These are phyloP conservation scores for Nicator chloris DNA, from an alignment of 2,113 vertebrate genomes.

Conservation along the genomic window DNA sequence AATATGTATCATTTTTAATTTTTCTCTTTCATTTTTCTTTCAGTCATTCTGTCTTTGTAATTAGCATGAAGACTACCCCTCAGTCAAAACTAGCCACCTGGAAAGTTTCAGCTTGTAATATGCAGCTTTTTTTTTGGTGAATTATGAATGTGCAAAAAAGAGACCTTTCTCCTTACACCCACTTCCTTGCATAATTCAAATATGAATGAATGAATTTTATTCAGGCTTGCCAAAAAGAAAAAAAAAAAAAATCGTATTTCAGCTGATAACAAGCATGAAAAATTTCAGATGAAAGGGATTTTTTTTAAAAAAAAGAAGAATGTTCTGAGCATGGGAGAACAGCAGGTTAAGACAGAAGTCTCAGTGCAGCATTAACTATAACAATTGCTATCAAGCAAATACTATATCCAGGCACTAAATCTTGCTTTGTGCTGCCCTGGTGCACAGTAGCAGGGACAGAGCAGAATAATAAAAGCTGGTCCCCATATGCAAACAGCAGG, in stretches of 20 bases:
- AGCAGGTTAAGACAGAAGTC: constrained; percentile 25
- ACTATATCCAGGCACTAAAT: constrained; percentile 24
- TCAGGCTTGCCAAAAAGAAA: neutral
- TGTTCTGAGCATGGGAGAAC: neutral
- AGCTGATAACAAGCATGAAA: constrained; percentile 50
- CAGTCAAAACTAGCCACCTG: constrained; percentile 66
- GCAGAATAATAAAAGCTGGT: constrained; percentile 7
- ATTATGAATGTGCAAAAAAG: constrained; percentile 43
- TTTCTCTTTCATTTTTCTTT: constrained; percentile 50
- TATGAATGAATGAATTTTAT: constrained; percentile 57
- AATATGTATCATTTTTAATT: constrained; percentile 53
- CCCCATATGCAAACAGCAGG: constrained; percentile 46
- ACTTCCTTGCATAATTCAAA: constrained; percentile 45
- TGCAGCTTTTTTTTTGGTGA: constrained; percentile 44
- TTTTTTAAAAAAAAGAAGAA: neutral
- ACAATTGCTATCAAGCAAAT: constrained; percentile 38
- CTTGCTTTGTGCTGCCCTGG: constrained; percentile 43
- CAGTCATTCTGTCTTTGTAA: constrained; percentile 48
- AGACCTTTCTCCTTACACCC: constrained; percentile 32
- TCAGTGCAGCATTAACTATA: constrained; percentile 16
- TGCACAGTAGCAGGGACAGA: constrained; percentile 27
- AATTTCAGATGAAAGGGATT: constrained; percentile 18
- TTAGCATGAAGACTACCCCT: constrained; percentile 52
- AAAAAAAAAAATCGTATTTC: neutral
- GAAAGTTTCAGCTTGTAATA: constrained; percentile 64